phyloP scores from a whole-genome alignment of 2,797 vertebrate species.

The Staurois parvus region DNA sequence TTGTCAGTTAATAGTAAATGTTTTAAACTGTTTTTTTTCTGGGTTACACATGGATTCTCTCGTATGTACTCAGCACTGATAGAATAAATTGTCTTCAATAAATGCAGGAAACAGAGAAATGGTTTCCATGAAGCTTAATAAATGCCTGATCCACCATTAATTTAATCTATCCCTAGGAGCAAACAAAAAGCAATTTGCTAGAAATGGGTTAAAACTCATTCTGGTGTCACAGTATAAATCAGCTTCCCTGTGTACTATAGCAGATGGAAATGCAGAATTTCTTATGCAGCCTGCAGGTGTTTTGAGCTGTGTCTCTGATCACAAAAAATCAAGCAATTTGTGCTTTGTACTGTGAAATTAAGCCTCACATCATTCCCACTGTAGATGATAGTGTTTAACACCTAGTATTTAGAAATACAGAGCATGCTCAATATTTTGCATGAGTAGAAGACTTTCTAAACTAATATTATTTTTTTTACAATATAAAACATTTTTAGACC shows the following conservation, averaged over 20 bases:
- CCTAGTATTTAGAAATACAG: constrained; percentile 36
- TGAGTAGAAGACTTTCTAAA: not conserved
- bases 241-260: constrained; percentile 35
- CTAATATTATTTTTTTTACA: constrained; percentile 1
- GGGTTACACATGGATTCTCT: not conserved
- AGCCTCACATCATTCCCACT: constrained; percentile 41
- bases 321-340: constrained; percentile 46
- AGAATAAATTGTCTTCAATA: not conserved
- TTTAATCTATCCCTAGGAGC: constrained; percentile 17
- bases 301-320: constrained; percentile 45
- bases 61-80: not conserved
- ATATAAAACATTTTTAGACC: not conserved
- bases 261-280: constrained; percentile 54
- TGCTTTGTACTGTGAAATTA: constrained; percentile 58
- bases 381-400: constrained; percentile 45
- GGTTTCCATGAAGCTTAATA: constrained; percentile 11
- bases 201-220: constrained; percentile 46
- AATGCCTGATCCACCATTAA: constrained; percentile 14
- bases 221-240: constrained; percentile 42
- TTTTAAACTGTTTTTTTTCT: not conserved
- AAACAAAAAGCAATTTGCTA: constrained; percentile 39
- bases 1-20: not conserved
- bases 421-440: constrained; percentile 32
- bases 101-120: constrained; percentile 6
- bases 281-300: constrained; percentile 57